Conservation (phyloP, 37 sponge, comb jelly and placozoan species). For the Theonella swinhoei region DNA sequence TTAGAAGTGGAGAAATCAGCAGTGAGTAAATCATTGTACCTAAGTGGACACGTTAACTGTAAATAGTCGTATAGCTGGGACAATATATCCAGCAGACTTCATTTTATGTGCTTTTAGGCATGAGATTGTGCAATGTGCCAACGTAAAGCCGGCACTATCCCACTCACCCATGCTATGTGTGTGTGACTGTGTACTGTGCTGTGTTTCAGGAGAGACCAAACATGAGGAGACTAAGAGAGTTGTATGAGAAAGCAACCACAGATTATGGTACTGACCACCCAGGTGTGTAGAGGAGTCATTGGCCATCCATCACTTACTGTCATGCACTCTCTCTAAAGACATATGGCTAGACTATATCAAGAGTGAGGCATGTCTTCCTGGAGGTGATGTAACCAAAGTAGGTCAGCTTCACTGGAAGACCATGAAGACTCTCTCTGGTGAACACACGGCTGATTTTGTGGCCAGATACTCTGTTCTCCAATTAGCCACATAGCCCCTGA, state of each 20-base stretch:
- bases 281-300: constrained; percentile 15
- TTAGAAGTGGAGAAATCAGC: constrained; percentile 42
- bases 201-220: neutral
- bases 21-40: constrained; percentile 13
- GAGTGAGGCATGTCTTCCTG: constrained; percentile 28
- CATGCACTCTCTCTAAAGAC: constrained; percentile 19
- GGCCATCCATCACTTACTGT: neutral
- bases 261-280: constrained; percentile 37
- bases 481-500: neutral
- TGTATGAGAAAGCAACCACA: constrained; percentile 33
- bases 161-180: neutral
- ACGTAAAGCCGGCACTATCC: no score
- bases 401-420: constrained; percentile 74
- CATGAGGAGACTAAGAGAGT: constrained; percentile 27
- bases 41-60: no score
- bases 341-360: constrained; percentile 71
- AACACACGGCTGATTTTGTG: constrained; percentile 49
- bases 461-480: constrained; percentile 39
- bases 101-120: neutral
- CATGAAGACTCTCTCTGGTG: constrained; percentile 45
- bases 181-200: neutral
- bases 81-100: neutral
- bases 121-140: neutral
- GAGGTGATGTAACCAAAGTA: constrained; percentile 34
- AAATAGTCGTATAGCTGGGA: no score